phyloP scores from a whole-genome alignment of 37 sponge, comb jelly and placozoan genomes.

The Aplysina aerophoba region DNA sequence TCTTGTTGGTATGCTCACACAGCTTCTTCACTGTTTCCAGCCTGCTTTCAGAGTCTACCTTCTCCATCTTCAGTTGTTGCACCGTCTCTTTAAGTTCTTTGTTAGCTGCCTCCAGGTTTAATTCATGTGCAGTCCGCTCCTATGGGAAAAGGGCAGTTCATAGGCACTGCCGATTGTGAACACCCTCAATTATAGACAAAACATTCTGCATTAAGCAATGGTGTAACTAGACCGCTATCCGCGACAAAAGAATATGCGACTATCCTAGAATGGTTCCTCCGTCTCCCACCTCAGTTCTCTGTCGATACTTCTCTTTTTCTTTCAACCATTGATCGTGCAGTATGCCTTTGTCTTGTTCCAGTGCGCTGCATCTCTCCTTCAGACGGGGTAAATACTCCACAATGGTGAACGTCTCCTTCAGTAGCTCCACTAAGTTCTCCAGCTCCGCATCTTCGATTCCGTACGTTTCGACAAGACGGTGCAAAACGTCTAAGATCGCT shows the following conservation, averaged over 20 bases:
- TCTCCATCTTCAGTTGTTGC: conserved; percentile 53
- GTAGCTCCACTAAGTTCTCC: conserved; percentile 36
- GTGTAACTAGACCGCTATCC: too few species aligned
- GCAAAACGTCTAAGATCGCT: not conserved
- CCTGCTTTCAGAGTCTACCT: conserved; percentile 47
- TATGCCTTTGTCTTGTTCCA: conserved; percentile 43
- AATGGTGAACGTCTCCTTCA: conserved; percentile 40
- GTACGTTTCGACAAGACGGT: not conserved
- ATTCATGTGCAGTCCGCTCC: conserved; percentile 58
- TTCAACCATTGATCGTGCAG: conserved; percentile 70
- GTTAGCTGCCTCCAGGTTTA: conserved; percentile 64
- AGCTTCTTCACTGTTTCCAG: conserved; percentile 51
- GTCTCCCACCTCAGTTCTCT: conserved; percentile 45
- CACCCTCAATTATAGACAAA: too few species aligned
- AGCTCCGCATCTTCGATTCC: conserved; percentile 4
- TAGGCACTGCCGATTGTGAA: too few species aligned
- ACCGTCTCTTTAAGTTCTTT: conserved; percentile 38
- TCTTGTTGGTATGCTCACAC: conserved; percentile 40
- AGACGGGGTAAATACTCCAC: conserved; percentile 20
- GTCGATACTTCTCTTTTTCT: conserved; percentile 57
- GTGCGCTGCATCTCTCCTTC: not conserved
- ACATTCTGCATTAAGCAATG: too few species aligned
- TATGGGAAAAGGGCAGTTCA: conserved; percentile 2
- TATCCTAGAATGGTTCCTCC: too few species aligned
- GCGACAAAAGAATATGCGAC: too few species aligned